Conservation (phyloP, 2,888 invertebrate genomes). For the Idaea biselata region DNA sequence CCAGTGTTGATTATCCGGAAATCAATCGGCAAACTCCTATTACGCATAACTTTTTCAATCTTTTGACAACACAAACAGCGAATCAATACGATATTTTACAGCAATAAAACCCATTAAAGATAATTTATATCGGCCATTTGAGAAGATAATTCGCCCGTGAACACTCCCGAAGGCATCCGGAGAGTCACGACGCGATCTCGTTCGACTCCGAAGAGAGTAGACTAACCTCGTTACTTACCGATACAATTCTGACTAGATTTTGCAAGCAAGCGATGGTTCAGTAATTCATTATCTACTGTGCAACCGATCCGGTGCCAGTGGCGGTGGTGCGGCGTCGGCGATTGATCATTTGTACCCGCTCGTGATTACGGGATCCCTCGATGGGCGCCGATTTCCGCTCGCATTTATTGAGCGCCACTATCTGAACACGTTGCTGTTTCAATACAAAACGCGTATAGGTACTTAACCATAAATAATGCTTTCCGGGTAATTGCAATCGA, state of each 20-base stretch:
- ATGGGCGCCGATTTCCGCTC: slow-evolving; percentile 60
- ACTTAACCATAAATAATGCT: slow-evolving; percentile 46
- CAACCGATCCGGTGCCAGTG: slow-evolving; percentile 39
- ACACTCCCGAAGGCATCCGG: slow-evolving; percentile 63
- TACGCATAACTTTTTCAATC: slow-evolving; percentile 22
- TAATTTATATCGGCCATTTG: slow-evolving; percentile 68
- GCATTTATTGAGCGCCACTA: slow-evolving; percentile 55
- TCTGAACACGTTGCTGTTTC: slow-evolving; percentile 46
- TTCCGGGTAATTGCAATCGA: slow-evolving; percentile 42
- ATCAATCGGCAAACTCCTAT: slow-evolving; percentile 22
- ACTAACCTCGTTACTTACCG: slow-evolving; percentile 67
- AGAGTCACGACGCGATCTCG: slow-evolving; percentile 59
- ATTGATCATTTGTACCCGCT: slow-evolving; percentile 58
- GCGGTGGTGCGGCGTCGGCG: slow-evolving; percentile 18
- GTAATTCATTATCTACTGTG: slow-evolving; percentile 70
- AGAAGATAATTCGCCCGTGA: slow-evolving; percentile 67
- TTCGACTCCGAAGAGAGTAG: slow-evolving; percentile 43
- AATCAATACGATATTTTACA: slow-evolving; percentile 57
- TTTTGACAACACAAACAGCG: slow-evolving; percentile 46
- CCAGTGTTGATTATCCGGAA: slow-evolving; percentile 41
- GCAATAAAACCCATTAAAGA: slow-evolving; percentile 64
- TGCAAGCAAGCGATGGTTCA: slow-evolving; percentile 66
- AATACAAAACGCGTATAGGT: slow-evolving; percentile 40
- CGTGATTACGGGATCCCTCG: slow-evolving; percentile 65
- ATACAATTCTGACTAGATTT: slow-evolving; percentile 61